These are phyloP conservation scores for Acleris holmiana DNA, from an alignment of 2,888 invertebrate species.

Conservation along the genomic window DNA sequence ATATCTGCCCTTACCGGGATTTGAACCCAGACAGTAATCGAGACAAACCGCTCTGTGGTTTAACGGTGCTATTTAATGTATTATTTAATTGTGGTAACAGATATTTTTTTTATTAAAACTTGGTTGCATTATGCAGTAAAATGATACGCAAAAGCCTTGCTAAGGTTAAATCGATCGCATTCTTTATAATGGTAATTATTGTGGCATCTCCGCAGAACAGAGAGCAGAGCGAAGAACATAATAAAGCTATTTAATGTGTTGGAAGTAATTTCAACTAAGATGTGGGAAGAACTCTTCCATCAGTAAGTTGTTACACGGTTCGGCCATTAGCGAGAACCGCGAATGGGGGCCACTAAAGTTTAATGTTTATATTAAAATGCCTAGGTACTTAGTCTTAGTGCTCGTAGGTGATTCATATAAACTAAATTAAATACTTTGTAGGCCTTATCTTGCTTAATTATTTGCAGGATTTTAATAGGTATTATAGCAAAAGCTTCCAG, in stretches of 20 bases:
- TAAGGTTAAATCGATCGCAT: neutral
- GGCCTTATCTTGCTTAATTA: neutral
- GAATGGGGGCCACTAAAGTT: constrained; percentile 69
- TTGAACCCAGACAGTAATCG: too few relatives aligned
- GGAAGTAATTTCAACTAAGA: constrained; percentile 39
- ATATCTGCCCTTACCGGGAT: too few relatives aligned
- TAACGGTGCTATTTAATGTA: too few relatives aligned
- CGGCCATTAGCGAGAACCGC: constrained; percentile 74
- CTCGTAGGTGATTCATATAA: neutral
- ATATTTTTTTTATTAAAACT: too few relatives aligned
- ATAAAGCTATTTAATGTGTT: constrained; percentile 37
- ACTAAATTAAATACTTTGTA: neutral
- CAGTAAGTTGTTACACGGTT: constrained; percentile 68
- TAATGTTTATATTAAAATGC: constrained; percentile 72
- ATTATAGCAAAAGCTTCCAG: too few relatives aligned
- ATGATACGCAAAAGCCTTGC: neutral
- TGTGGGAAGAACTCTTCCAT: constrained; percentile 60
- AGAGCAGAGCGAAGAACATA: constrained; percentile 24
- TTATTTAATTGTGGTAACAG: too few relatives aligned
- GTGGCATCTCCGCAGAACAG: constrained; percentile 8
- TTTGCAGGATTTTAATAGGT: too few relatives aligned
- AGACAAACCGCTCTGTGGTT: too few relatives aligned
- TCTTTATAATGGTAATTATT: neutral
- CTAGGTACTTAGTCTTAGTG: constrained; percentile 5
- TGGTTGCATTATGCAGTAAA: neutral